Conservation (phyloP, 2,113 vertebrate species). For the Micromys minutus region DNA sequence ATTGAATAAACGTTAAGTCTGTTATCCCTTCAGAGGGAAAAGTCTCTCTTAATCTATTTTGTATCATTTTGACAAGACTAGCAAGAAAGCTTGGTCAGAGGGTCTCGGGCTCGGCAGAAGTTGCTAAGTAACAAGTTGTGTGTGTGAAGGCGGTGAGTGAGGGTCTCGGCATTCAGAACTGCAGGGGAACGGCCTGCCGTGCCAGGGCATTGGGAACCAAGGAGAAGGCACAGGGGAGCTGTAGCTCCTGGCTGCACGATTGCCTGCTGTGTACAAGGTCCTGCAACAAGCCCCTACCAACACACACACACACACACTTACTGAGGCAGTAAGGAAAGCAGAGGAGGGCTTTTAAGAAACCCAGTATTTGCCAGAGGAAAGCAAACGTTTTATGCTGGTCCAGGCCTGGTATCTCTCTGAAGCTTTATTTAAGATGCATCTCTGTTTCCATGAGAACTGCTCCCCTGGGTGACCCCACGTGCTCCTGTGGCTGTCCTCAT, state of each 20-base stretch:
- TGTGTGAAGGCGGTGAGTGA: fast-evolving
- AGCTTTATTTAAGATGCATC: neutral
- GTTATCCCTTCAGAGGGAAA: neutral
- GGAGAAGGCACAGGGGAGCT: neutral
- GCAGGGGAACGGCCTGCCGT: fast-evolving
- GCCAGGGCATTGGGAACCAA: neutral
- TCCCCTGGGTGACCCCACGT: neutral
- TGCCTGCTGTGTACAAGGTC: neutral
- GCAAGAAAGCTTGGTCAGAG: neutral
- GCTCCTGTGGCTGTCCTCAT: neutral
- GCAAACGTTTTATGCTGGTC: neutral
- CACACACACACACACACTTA: neutral
- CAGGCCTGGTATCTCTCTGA: neutral
- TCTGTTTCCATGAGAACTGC: neutral
- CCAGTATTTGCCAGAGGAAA: neutral
- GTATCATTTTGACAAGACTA: neutral
- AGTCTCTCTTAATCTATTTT: neutral
- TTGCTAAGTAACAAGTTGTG: neutral
- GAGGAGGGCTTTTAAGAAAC: neutral
- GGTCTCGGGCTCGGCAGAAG: neutral
- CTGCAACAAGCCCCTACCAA: neutral
- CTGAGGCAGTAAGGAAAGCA: neutral
- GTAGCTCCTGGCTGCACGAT: neutral
- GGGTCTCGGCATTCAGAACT: neutral
- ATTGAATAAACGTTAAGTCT: neutral